Evolutionary conservation across 37 sponge, comb jelly and placozoan species (phyloP), one percentile per base, ranked within the genome.

Genomic region (Chondrilla cf. caribensis): DNA sequence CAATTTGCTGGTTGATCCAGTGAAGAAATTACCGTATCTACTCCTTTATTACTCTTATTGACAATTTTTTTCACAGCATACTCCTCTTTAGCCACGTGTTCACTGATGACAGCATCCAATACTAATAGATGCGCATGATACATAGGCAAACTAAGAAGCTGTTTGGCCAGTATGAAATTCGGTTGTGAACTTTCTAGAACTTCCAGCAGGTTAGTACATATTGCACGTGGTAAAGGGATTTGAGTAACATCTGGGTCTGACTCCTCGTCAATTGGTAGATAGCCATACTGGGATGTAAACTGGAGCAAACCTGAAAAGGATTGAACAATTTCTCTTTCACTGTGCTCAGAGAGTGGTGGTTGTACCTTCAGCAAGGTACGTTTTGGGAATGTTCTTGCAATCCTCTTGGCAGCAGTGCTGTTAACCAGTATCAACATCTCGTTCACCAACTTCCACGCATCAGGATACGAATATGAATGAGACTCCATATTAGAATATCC

Each of bases 361-460:
- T 39, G 44, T 21, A 73, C 44, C 24, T 73, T 79, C 6, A 92
- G 70, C 17, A 92, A 21, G 3, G 89, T 65, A 55, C 26, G 38
- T 5, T 83, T 44, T 37, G 40, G 76, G 2, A 73, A 42, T 3
- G 44, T 2, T 22, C 24, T 11, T 7, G 40, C 70, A 0, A 84
- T 28, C 31, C 32, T 0, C 44, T 84, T 29, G 21, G 93, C 93
- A 54, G 87, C 84, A 26, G 21, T 38, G 24, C 29, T 43, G 60
- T 93, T 93, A 11, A 87, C 87, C 81, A 83, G 86, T 22, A 86
- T 84, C 84, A 89, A 84, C 22, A 93, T 47, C 58, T 89, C 93
- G 15, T 89, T 84, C 6, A 89, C 73, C 31, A 93, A 31, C 35
- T 86, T 25, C 58, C 84, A 82, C 18, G 90, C 60, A 29, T 89